These are phyloP conservation scores for Nothoprocta pentlandii DNA, from an alignment of 2,113 vertebrate species.

Conservation along the genomic window DNA sequence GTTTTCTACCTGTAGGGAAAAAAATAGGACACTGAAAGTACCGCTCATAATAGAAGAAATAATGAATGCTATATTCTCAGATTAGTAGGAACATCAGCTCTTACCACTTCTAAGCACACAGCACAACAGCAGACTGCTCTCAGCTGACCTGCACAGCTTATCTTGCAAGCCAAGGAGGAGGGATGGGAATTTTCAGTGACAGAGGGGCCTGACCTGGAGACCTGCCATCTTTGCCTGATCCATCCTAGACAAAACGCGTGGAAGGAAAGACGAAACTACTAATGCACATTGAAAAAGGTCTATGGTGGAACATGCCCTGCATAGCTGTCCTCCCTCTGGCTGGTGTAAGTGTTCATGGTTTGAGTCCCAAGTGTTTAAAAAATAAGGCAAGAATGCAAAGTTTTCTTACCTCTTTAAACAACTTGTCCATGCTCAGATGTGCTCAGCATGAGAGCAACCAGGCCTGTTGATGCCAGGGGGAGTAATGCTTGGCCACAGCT, in stretches of 20 bases:
- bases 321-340: neutral
- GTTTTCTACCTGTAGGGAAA: neutral
- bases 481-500: neutral
- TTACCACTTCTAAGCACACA: fast-evolving
- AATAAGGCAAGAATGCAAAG: neutral
- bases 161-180: neutral
- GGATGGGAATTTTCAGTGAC: neutral
- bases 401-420: slow-evolving; percentile 25
- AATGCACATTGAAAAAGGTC: neutral
- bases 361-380: neutral
- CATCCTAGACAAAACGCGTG: neutral
- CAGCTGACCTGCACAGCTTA: neutral
- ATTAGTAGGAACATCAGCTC: fast-evolving
- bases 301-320: neutral
- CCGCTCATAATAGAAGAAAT: neutral
- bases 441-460: neutral
- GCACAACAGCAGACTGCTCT: neutral
- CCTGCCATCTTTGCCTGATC: neutral
- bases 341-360: neutral
- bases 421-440: fast-evolving
- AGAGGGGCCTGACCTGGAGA: neutral
- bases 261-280: neutral
- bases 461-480: neutral
- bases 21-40: neutral
- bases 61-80: neutral